Evolutionary conservation across 1,140 invertebrate species (phyloP).

Genomic region (Melitaea cinxia): DNA sequence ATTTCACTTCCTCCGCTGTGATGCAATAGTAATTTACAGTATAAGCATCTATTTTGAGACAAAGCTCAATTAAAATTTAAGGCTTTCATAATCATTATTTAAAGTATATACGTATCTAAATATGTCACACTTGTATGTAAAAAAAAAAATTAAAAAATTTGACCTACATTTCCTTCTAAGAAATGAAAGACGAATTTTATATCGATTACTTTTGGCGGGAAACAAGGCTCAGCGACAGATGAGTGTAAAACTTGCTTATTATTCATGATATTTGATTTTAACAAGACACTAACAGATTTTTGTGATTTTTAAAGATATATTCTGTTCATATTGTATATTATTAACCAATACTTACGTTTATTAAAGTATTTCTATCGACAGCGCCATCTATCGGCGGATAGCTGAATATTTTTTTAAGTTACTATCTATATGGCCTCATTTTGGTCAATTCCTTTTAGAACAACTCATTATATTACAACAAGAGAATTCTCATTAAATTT

Average conservation of each 20-base stretch:
- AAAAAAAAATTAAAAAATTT: constrained; percentile 14
- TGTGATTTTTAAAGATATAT: background rate
- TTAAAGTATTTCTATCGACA: constrained; percentile 25
- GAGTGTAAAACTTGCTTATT: background rate
- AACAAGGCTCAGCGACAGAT: background rate
- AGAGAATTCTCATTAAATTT: constrained; percentile 44
- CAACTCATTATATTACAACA: constrained; percentile 48
- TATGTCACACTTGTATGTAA: background rate
- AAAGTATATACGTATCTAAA: background rate
- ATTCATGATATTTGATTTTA: background rate
- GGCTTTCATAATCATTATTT: constrained; percentile 37
- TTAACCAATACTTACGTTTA: background rate
- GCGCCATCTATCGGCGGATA: constrained; percentile 70
- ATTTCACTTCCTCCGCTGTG: constrained; percentile 80
- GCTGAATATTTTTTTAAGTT: constrained; percentile 50
- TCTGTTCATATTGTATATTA: constrained; percentile 11
- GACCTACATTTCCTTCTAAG: constrained; percentile 15
- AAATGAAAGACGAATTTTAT: constrained; percentile 14
- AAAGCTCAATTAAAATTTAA: constrained; percentile 63
- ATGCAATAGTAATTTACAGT: constrained; percentile 77
- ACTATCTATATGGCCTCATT: constrained; percentile 67
- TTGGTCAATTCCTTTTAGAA: constrained; percentile 55
- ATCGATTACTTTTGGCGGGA: constrained; percentile 36
- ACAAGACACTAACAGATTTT: background rate
- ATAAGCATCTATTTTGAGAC: constrained; percentile 74